These are phyloP conservation scores for Pseudois nayaur DNA, from an alignment of 2,113 vertebrate species.

Conservation along the genomic window DNA sequence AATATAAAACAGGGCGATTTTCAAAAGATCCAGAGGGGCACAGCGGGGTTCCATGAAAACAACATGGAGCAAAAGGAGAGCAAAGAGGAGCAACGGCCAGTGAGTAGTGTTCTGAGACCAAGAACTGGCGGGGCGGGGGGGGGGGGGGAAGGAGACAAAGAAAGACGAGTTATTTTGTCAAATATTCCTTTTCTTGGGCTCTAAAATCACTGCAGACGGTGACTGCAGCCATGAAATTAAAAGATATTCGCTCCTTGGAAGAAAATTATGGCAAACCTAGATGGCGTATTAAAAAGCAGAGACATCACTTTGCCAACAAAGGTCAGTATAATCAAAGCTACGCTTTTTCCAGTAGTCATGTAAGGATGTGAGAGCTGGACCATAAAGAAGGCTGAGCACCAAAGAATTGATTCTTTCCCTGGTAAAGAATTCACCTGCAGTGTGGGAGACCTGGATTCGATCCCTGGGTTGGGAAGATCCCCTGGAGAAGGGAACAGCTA, in stretches of 20 bases:
- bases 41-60: not conserved
- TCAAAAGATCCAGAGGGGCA: not conserved
- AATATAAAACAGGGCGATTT: not conserved
- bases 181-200: not conserved
- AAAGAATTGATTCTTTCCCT: not conserved
- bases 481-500: not conserved
- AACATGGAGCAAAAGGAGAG: not conserved
- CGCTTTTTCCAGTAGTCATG: not conserved
- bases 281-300: not conserved
- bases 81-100: not conserved
- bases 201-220: not conserved
- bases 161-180: not conserved
- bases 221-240: not conserved
- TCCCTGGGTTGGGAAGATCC: not conserved
- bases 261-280: not conserved
- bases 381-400: not conserved
- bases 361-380: not conserved
- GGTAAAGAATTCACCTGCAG: not conserved
- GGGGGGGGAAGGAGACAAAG: not conserved
- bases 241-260: not conserved
- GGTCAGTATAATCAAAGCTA: not conserved
- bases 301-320: not conserved
- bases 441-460: not conserved
- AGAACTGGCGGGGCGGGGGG: fast-evolving
- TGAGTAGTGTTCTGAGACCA: not conserved